Percentiles rank a stretch among this genome's conserved stretches.
These are phyloP conservation scores for Edolisoma coerulescens DNA, from an alignment of 2,113 vertebrate species.

Conservation along the genomic window DNA sequence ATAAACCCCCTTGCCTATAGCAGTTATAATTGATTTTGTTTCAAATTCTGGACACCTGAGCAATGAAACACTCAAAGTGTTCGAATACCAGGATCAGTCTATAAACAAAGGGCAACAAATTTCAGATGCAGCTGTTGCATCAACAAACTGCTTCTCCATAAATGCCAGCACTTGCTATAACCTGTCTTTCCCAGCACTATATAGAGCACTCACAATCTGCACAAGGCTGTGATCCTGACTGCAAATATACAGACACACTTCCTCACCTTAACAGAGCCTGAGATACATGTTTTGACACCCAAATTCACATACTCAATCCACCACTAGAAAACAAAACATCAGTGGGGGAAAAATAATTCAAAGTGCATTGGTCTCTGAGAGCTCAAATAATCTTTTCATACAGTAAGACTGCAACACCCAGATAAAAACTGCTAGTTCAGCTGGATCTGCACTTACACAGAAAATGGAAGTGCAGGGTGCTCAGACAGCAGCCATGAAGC, in stretches of 20 bases:
- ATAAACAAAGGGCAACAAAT: slow-evolving; percentile 38
- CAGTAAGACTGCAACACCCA: background rate
- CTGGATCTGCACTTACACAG: background rate
- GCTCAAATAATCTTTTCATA: background rate
- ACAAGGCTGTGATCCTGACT: background rate
- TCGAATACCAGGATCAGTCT: slow-evolving; percentile 17
- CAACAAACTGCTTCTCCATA: background rate
- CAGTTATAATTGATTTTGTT: slow-evolving; percentile 18
- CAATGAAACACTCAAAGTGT: background rate
- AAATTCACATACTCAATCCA: background rate
- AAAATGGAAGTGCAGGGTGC: background rate
- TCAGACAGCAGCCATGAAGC: background rate
- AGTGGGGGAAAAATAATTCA: background rate
- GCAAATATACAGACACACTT: background rate
- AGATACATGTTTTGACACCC: background rate
- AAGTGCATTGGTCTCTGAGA: background rate
- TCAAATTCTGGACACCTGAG: slow-evolving; percentile 15
- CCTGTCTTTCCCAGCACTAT: background rate
- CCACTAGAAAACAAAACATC: background rate
- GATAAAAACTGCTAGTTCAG: background rate
- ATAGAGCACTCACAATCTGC: background rate
- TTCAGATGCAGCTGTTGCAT: slow-evolving; percentile 23
- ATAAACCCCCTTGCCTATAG: background rate
- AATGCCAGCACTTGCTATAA: background rate
- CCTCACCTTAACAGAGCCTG: background rate